Base-by-base conservation (phyloP, 1,140 invertebrate species). In the Brachionus asplanchnoidis region DNA sequence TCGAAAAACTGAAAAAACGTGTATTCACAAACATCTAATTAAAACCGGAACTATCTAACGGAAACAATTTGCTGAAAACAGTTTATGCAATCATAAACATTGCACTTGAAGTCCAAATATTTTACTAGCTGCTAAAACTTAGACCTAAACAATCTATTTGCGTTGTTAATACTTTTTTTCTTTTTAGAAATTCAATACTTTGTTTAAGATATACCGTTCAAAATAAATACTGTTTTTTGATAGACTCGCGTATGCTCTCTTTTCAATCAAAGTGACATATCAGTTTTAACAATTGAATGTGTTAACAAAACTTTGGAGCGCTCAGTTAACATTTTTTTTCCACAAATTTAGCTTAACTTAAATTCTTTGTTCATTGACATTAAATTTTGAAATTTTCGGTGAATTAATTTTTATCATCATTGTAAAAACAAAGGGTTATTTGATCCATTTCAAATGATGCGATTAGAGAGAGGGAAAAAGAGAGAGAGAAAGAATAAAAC, bases 61-160 rank as follows among this genome's bases (percentile, higher is more conserved):
- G 68, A 42, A 73, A 73, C 32, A 42, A 73, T 42, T 66, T 66
- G 26, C 14, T 53, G 17, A 7, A 53, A 26, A 66, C 60, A 66
- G 26, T 66, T 68, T 68, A 32, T 32, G 66, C 32, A 68, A 68
- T 32, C 26, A 68, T 42, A 40, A 73, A 73, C 32, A 36, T 73
- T 73, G 68, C 68, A 73, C 68, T 73, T 73, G 32, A 73, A 73
- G n/a, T 42, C 68, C 32, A 73, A 73, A 73, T 73, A 73, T 73
- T 73, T 73, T 73, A 73, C 17, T 42, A 73, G 36, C 68, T 73
- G 68, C 40, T 73, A 73, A 73, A 73, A 40, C 9, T 42, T 20
- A 42, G 53, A 20, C 53, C 53, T 60, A 60, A 60, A 60, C 53
- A 60, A 60, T 60, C 6, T 60, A 20, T 60, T 60, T 60, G 53